Conservation (phyloP, 2,888 invertebrate genomes). For the Acronicta psi region DNA sequence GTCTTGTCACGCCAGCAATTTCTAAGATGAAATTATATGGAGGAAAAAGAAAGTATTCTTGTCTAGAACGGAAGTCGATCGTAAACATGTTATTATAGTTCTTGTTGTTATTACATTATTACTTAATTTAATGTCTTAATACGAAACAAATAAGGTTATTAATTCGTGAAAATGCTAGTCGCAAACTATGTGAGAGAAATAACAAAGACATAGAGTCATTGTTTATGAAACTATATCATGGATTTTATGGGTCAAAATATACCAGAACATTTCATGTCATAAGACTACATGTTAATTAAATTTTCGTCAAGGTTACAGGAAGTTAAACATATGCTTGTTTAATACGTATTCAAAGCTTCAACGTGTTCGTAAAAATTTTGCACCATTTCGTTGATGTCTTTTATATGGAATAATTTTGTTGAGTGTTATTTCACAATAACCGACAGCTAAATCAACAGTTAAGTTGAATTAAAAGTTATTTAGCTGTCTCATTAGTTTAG, state of each 20-base stretch:
- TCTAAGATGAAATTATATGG: conserved; percentile 20
- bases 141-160: conserved; percentile 31
- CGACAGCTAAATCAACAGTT: neutral
- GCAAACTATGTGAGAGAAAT: conserved; percentile 17
- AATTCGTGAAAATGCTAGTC: conserved; percentile 24
- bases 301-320: no score
- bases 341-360: no score
- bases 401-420: conserved; percentile 4
- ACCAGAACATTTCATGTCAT: no score
- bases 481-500: no score
- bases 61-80: conserved; percentile 45
- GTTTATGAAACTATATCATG: no score
- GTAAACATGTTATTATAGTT: conserved; percentile 53
- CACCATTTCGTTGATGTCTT: conserved; percentile 37
- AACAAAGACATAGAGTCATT: no score
- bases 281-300: no score
- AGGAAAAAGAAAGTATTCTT: conserved; percentile 51
- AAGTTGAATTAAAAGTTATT: no score
- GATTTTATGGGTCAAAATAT: no score
- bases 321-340: no score
- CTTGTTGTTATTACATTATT: conserved; percentile 43
- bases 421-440: neutral
- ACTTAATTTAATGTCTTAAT: conserved; percentile 53
- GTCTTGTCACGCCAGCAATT: conserved; percentile 7
- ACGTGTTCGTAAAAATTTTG: neutral